Evolutionary conservation across 2,888 invertebrate species (phyloP).

Genomic region (Mamestra brassicae): DNA sequence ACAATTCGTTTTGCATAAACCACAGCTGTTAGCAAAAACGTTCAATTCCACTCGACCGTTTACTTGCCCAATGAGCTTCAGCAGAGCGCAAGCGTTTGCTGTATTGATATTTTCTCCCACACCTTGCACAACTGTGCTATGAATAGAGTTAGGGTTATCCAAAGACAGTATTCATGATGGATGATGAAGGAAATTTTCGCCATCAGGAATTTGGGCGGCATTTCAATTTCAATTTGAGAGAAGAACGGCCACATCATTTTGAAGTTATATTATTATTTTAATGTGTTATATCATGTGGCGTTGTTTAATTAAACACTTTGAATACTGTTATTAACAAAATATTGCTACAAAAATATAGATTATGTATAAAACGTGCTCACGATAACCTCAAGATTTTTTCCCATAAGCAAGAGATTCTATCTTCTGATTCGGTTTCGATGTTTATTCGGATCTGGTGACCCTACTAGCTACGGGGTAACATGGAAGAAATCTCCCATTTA

Average conservation of each 20-base stretch:
- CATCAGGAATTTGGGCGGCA: conserved; percentile 2
- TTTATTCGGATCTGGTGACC: conserved; percentile 4
- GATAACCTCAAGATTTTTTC: neutral
- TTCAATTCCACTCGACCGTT: conserved; percentile 4
- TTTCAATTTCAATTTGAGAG: conserved; percentile 20
- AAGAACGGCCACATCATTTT: neutral
- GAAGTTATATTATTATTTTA: neutral
- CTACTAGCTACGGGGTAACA: conserved; percentile 19
- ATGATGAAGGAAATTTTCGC: conserved; percentile 14
- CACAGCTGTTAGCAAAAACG: conserved; percentile 10
- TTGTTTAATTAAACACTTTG: neutral
- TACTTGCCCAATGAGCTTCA: conserved; percentile 26
- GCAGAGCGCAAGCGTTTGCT: conserved; percentile 25
- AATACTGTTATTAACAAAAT: too few relatives aligned
- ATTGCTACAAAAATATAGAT: neutral
- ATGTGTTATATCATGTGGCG: neutral
- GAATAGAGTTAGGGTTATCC: conserved; percentile 8
- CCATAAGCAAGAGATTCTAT: neutral
- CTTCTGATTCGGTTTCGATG: neutral
- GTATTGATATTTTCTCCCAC: conserved; percentile 40
- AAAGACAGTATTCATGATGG: conserved; percentile 27
- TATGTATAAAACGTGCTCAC: neutral
- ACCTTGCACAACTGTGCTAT: conserved; percentile 23
- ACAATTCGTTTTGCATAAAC: conserved; percentile 32
- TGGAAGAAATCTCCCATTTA: conserved; percentile 29